Evolutionary conservation across 2,888 invertebrate genomes (phyloP), one percentile per base, ranked within the genome.

Genomic region (Drosophila leonis): DNA sequence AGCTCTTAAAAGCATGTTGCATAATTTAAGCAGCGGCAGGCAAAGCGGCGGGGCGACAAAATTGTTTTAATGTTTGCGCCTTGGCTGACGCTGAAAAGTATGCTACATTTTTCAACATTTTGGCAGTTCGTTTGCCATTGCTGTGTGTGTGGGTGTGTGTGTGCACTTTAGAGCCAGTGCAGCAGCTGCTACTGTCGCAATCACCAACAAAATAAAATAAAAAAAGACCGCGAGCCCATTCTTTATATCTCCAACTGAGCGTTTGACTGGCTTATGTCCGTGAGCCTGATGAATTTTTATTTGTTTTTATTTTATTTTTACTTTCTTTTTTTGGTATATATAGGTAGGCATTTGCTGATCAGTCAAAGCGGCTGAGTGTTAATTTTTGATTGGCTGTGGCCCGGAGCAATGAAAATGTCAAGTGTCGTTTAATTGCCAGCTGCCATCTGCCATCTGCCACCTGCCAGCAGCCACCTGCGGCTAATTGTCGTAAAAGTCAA

Each of bases 1-100:
- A 54, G 60, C 82, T 57, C 74, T 82, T 88, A 83, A 85, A 81
- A 85, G 88, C 88, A 81, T 88, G 83, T 83, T 85, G 88, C 84
- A 85, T 85, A 88, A 85, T 85, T 85, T 83, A 85, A 72, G 69
- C 78, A 64, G 55, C 42, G 70, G 56, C 61, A 46, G 64, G 67
- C 65, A 55, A 55, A 69, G 62, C 49, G 70, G 63, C 63, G 55
- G 55, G 60, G 70, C 65, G 63, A 72, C 70, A 66, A 81, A 80
- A 81, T 88, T 85, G 72, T 61, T 75, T 72, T 85, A 75, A 68
- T 78, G 63, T 65, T 75, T 51, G 33, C 66, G 65, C 63, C 69
- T 61, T 59, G 56, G 49, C 31, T 56, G 56, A 27, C 78, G 67
- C 66, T 52, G 52, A 68, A 66, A 67, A 79, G 75, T 72, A 62